phyloP scores from a whole-genome alignment of 1,140 invertebrate genomes.

The Lerema accius region DNA sequence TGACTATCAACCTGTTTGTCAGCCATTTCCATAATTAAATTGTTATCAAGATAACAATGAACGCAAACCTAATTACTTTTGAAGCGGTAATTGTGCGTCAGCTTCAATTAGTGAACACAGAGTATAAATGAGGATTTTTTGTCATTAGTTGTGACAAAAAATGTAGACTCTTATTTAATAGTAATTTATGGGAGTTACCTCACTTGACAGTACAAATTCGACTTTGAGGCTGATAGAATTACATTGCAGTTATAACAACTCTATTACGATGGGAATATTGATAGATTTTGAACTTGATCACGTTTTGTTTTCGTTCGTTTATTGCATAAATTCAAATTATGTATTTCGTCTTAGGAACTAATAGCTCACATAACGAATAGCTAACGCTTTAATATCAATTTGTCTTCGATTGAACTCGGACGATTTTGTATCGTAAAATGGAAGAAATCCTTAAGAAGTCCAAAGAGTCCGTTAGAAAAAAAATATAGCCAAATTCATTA shows the following conservation, averaged over 20 bases:
- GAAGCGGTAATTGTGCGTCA: not conserved
- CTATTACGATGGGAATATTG: too few species aligned
- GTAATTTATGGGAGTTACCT: not conserved
- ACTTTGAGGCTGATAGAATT: not conserved
- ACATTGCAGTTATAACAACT: not conserved
- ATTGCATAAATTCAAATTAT: too few species aligned
- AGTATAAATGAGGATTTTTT: slow-evolving; percentile 1
- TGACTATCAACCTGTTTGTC: too few species aligned
- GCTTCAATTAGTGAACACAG: not conserved
- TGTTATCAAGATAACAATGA: not conserved
- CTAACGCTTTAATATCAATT: too few species aligned
- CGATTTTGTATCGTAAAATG: not conserved
- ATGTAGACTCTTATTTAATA: not conserved
- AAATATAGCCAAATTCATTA: slow-evolving; percentile 38
- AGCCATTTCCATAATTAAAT: too few species aligned
- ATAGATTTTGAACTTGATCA: too few species aligned
- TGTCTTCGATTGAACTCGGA: too few species aligned
- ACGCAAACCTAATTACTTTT: not conserved
- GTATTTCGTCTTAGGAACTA: too few species aligned
- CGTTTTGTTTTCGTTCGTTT: too few species aligned
- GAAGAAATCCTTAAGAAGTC: not conserved
- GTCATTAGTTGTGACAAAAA: not conserved
- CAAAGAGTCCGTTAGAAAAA: slow-evolving; percentile 30
- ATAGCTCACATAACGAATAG: too few species aligned
- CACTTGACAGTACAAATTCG: not conserved